These are phyloP conservation scores for Mythimna pallens DNA, from an alignment of 2,888 invertebrate genomes.

Conservation along the genomic window DNA sequence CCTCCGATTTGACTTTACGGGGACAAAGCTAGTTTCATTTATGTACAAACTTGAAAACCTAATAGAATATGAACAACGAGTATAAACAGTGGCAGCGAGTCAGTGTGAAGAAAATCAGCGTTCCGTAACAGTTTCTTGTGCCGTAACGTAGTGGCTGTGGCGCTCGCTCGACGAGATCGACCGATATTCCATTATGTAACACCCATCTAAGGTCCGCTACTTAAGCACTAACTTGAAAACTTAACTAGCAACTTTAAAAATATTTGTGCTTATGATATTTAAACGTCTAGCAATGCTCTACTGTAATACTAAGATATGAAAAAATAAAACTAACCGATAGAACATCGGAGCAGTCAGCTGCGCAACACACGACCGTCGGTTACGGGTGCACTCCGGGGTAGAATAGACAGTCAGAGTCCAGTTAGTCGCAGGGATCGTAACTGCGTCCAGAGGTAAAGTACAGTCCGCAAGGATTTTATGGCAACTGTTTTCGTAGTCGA, in stretches of 20 bases:
- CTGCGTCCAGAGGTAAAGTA: conserved; percentile 66
- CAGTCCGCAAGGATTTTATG: conserved; percentile 71
- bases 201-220: conserved; percentile 66
- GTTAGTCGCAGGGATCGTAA: conserved; percentile 67
- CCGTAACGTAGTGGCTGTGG: conserved; percentile 62
- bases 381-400: conserved; percentile 74
- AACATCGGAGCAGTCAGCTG: conserved; percentile 88
- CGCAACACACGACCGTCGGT: conserved; percentile 85
- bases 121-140: conserved; percentile 69
- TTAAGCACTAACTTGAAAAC: conserved; percentile 65
- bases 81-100: conserved; percentile 58
- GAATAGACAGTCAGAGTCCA: conserved; percentile 73
- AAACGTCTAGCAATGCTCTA: conserved; percentile 58
- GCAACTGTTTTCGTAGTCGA: conserved; percentile 76
- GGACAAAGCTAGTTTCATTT: conserved; percentile 72
- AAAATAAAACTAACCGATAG: conserved; percentile 83
- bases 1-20: conserved; percentile 55
- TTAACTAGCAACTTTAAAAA: conserved; percentile 55
- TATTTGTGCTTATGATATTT: conserved; percentile 57
- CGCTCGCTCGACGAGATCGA: conserved; percentile 67
- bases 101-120: conserved; percentile 61
- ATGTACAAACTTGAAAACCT: conserved; percentile 35
- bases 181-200: conserved; percentile 78
- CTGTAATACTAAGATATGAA: conserved; percentile 59
- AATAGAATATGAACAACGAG: conserved; percentile 33